Conservation (phyloP, 2,888 invertebrate genomes). For the Frankliniella fusca region DNA sequence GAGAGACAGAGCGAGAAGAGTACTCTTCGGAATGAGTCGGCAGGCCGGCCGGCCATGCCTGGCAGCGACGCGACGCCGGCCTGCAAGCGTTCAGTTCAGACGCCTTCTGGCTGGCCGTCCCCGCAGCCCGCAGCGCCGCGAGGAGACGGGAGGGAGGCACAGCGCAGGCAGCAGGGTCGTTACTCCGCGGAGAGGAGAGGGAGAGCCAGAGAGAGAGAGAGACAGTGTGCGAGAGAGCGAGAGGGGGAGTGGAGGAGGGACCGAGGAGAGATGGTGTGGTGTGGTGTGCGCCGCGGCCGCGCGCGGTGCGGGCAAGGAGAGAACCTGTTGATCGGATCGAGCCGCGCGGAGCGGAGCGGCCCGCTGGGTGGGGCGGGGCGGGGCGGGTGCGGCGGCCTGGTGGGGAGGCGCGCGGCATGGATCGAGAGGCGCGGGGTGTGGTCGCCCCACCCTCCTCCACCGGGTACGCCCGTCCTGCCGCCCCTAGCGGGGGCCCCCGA, state of each 20-base stretch:
- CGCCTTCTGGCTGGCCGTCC: too few species aligned
- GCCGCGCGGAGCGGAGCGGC: neutral
- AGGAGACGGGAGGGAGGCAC: neutral
- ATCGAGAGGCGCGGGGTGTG: neutral
- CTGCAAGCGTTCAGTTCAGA: neutral
- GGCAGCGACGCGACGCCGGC: too few species aligned
- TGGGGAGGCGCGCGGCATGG: slow-evolving; percentile 3
- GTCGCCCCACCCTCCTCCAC: neutral
- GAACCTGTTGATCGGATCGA: slow-evolving; percentile 17
- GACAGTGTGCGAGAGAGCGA: neutral
- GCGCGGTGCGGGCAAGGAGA: neutral
- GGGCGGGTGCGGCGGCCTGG: slow-evolving; percentile 1
- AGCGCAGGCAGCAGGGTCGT: slow-evolving; percentile 1
- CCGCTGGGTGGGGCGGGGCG: neutral
- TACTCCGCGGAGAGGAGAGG: neutral
- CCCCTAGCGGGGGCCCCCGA: slow-evolving; percentile 11
- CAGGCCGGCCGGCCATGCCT: neutral
- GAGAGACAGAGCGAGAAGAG: too few species aligned
- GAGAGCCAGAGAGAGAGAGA: neutral
- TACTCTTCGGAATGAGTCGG: neutral
- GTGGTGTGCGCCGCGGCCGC: neutral
- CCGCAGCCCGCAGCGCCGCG: neutral
- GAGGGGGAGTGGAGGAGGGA: neutral
- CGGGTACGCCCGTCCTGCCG: neutral
- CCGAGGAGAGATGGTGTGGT: neutral